These are phyloP conservation scores for Stercorarius parasiticus DNA, from an alignment of 2,113 vertebrate genomes.

Conservation along the genomic window DNA sequence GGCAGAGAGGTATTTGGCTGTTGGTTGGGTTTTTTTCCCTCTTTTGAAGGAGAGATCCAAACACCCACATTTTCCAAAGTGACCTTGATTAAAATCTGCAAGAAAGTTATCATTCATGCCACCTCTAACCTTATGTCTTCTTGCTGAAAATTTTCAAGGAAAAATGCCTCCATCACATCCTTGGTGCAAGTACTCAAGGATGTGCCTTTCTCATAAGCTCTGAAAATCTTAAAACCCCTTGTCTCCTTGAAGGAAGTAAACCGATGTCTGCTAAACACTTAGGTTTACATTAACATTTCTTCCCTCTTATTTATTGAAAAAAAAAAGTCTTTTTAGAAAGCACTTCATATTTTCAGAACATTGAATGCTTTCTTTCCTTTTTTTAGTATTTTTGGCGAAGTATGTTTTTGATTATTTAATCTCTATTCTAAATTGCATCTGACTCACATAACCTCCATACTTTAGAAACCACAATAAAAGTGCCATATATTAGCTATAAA, in stretches of 20 bases:
- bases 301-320: constrained; percentile 43
- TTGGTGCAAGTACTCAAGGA: constrained; percentile 44
- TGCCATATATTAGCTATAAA: constrained; percentile 67
- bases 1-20: not conserved
- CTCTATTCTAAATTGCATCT: constrained; percentile 69
- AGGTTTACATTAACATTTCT: constrained; percentile 64
- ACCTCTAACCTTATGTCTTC: constrained; percentile 46
- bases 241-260: constrained; percentile 62
- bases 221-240: constrained; percentile 34
- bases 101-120: constrained; percentile 41
- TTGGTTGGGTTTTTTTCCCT: not conserved
- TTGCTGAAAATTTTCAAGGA: constrained; percentile 59
- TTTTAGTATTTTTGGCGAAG: constrained; percentile 62
- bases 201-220: constrained; percentile 33
- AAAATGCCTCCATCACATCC: constrained; percentile 20
- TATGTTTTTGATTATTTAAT: constrained; percentile 73
- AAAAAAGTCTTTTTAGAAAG: constrained; percentile 51
- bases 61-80: not conserved
- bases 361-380: constrained; percentile 8
- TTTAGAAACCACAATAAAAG: constrained; percentile 73
- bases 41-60: not conserved
- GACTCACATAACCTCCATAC: constrained; percentile 69
- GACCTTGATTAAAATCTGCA: constrained; percentile 50
- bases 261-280: constrained; percentile 58
- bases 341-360: constrained; percentile 65